Percentiles rank a stretch among this genome's conserved stretches.
Evolutionary conservation across 2,113 vertebrate species (phyloP).

Genomic region (Patagioenas fasciata): DNA sequence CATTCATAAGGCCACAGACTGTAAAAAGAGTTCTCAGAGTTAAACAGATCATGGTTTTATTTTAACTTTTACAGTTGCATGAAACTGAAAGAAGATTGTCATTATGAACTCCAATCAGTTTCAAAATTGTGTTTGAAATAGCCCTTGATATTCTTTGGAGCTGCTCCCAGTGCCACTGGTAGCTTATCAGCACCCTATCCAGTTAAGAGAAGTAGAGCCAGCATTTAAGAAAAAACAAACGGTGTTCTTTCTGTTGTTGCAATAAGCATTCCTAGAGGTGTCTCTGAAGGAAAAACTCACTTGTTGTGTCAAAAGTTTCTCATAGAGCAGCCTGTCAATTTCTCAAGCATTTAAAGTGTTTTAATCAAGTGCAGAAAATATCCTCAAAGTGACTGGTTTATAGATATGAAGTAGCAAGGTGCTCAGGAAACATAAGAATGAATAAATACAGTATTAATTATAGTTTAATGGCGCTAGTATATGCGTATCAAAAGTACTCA

Average conservation of each 20-base stretch:
- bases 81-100: constrained; percentile 26
- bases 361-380: neutral
- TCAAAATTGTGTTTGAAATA: neutral
- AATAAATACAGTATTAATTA: neutral
- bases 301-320: neutral
- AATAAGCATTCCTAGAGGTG: neutral
- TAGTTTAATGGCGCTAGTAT: neutral
- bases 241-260: neutral
- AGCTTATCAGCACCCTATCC: neutral
- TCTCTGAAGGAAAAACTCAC: neutral
- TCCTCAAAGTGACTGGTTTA: neutral
- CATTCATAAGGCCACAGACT: neutral
- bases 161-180: neutral
- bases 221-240: neutral
- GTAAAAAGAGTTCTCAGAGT: neutral
- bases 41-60: constrained; percentile 23
- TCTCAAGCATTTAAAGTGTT: neutral
- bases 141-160: neutral
- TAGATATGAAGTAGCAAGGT: neutral
- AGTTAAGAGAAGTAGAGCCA: neutral
- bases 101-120: neutral
- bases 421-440: neutral
- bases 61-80: constrained; percentile 30
- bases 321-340: neutral
- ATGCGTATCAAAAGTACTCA: neutral